Conservation (phyloP, 1,140 invertebrate species). For the Drosophila arawakana region DNA sequence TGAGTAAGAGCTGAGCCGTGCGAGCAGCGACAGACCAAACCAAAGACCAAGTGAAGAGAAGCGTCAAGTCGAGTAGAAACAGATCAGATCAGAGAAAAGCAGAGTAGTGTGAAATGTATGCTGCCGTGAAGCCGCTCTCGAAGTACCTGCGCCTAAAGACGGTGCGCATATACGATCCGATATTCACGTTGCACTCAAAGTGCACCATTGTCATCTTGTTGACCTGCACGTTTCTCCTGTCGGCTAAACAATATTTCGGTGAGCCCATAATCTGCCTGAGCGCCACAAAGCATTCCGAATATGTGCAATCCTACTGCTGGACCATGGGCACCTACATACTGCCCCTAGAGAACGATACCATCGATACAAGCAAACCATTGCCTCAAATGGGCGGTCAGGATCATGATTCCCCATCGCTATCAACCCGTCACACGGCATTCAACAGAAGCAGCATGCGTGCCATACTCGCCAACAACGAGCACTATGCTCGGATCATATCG, state of each 20-base stretch:
- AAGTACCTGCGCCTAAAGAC: slow-evolving; percentile 86
- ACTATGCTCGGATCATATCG: slow-evolving; percentile 58
- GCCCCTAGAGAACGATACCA: slow-evolving; percentile 24
- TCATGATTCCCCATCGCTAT: not conserved
- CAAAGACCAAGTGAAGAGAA: not conserved
- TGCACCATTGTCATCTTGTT: slow-evolving; percentile 88
- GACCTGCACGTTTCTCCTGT: slow-evolving; percentile 87
- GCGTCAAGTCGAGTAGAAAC: too few relatives aligned
- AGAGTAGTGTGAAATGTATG: slow-evolving; percentile 48
- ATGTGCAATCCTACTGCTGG: slow-evolving; percentile 91
- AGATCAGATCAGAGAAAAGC: not conserved
- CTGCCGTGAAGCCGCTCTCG: slow-evolving; percentile 66
- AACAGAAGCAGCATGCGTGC: slow-evolving; percentile 60
- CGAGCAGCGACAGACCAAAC: not conserved
- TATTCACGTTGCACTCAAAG: slow-evolving; percentile 89
- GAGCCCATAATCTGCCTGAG: slow-evolving; percentile 89
- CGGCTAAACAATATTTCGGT: slow-evolving; percentile 89
- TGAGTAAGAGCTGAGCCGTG: not conserved
- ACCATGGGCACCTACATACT: slow-evolving; percentile 90
- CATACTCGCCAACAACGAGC: slow-evolving; percentile 55
- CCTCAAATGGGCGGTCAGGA: not conserved
- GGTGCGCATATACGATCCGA: slow-evolving; percentile 88
- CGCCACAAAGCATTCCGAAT: slow-evolving; percentile 85
- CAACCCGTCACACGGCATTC: not conserved
- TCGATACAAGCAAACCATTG: not conserved